Conservation (phyloP, 2,888 invertebrate genomes). For the Epicampocera succincta region DNA sequence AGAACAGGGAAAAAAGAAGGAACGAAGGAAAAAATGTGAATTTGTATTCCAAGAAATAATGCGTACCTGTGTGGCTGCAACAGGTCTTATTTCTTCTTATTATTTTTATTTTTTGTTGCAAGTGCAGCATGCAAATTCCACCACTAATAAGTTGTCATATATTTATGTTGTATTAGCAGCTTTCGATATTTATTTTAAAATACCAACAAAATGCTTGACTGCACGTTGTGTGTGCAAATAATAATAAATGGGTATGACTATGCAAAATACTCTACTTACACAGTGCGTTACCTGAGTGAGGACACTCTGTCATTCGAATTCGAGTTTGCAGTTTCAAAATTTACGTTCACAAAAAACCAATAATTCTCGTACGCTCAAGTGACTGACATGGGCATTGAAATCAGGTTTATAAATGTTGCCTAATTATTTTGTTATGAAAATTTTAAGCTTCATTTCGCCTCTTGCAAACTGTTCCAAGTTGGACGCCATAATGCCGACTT, state of each 20-base stretch:
- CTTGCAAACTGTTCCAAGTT: too few species aligned
- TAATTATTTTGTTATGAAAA: too few species aligned
- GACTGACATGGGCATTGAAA: too few species aligned
- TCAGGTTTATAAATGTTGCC: too few species aligned
- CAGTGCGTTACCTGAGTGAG: not conserved
- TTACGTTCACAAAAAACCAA: too few species aligned
- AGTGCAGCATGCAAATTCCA: slow-evolving; percentile 62
- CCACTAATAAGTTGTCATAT: slow-evolving; percentile 64
- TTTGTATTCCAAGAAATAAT: slow-evolving; percentile 60
- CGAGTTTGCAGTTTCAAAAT: too few species aligned
- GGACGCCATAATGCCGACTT: too few species aligned
- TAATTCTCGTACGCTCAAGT: too few species aligned
- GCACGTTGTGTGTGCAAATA: slow-evolving; percentile 12
- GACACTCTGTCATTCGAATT: not conserved
- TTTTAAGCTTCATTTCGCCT: too few species aligned
- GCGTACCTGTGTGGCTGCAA: slow-evolving; percentile 39
- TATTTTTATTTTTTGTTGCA: slow-evolving; percentile 24
- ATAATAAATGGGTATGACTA: slow-evolving; percentile 40
- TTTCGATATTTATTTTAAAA: slow-evolving; percentile 46
- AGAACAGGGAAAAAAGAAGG: not conserved
- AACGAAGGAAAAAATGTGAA: slow-evolving; percentile 28
- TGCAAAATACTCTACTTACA: slow-evolving; percentile 19
- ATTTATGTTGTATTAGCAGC: slow-evolving; percentile 59
- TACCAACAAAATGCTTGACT: slow-evolving; percentile 33
- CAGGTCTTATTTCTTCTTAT: slow-evolving; percentile 39